Base-by-base conservation (phyloP, 2,113 vertebrate species). In the Myocastor coypus region DNA sequence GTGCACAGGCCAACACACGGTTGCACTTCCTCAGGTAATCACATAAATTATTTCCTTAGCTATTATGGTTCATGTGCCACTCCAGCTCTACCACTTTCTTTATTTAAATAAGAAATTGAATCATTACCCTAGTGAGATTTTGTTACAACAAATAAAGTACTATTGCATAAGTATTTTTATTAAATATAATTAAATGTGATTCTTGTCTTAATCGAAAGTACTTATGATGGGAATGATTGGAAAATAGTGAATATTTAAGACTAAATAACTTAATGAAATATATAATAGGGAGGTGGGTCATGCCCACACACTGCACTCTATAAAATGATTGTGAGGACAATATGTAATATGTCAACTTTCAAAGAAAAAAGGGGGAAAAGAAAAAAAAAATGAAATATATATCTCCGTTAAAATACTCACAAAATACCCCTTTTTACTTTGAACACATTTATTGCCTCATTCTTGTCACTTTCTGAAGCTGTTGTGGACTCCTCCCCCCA, bases 151-250 rank as follows among this genome's bases (percentile, higher is more conserved):
- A 78, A 84, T 52, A 22, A 17, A 52, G 78, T 64, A 50, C 32
- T 94, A 73, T 59, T 64, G 96, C 92, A 57, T 46, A 80, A 80
- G 83, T 94, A 55, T 80, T 86, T 32, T 86, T 89, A 75, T 37
- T 73, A 75, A 59, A 59, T 80, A 68, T n/a, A 28, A 80, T 90
- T 77, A 46, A 34, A 89, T 87, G 28, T 71, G 17, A 80, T 59
- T 87, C 26, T 66, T 83, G 37, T 77, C 19, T 83, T 73, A 40
- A 73, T 46, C 75, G 92, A 66, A 95, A 91, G 34, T 61, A 40
- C 22, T 61, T 80, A 3, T 34, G n/a, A 19, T 7, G 37, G 19
- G 69, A 40, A 24, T 71, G 69, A 40, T 71, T 22, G 20, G 17
- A 37, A 66, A 57, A 57, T 57, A 57, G 55, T 17, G 4, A 57